Base-by-base conservation (phyloP, 2,797 vertebrate genomes). In the Sebastes vulpes region DNA sequence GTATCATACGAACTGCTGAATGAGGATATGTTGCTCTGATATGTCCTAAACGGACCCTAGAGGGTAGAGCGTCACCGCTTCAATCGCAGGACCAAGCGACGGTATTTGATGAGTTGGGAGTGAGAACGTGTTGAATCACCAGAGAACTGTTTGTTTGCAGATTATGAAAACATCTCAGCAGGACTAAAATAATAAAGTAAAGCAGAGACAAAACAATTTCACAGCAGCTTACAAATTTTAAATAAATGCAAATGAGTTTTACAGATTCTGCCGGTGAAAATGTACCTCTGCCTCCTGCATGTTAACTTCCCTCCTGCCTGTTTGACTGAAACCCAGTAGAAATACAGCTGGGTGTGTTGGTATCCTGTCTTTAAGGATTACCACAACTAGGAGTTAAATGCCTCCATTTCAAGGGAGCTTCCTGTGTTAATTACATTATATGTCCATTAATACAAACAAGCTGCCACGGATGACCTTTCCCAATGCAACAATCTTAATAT, bases 171-270 rank as follows among this genome's bases (percentile, higher is more conserved):
- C 25, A 23, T 20, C 31, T 65, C 59, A 35, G 29, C 50, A 23
- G n/a, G 53, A 65, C 20, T 21, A 25, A 38, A 31, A 26, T 0
- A n/a, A 9, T 2, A 3, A 71, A 67, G 56, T 4, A 16, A 0
- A 0, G 23, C 54, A 14, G 32, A 60, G 28, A 46, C 21, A 56
- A 66, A 78, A 70, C 59, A 25, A 50, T 66, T 81, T 65, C 66
- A 64, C 58, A 61, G 57, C 18, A 29, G 50, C 68, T 67, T 29
- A 26, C 35, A 35, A 25, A 31, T 70, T 56, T 56, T 26, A 72
- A 76, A 72, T 42, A 1, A 58, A 80, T 38, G 52, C 14, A 64
- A 63, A 65, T 59, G 8, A 25, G 52, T 61, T 61, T 65, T 31
- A 31, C 21, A 53, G 42, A 65, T 60, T 64, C 21, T 35, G 12